A percentile compares a stretch with the other conserved stretches of the same genome.
Evolutionary conservation across 2,113 vertebrate genomes (phyloP).

Genomic region (Larimichthys polyactis): DNA sequence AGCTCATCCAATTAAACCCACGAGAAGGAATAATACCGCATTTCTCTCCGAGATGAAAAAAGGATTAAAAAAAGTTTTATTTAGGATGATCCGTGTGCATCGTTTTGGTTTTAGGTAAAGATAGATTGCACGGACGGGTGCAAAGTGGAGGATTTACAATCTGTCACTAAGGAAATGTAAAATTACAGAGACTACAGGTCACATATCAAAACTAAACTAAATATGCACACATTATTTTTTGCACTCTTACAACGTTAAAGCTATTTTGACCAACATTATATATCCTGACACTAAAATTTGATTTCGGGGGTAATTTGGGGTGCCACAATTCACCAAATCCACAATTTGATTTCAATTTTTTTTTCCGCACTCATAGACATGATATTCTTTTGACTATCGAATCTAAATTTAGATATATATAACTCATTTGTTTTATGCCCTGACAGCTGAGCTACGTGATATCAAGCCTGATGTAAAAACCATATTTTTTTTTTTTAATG

Average conservation of each 20-base stretch:
- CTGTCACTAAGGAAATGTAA: not conserved
- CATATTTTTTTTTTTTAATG: too few relatives aligned
- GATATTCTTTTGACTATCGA: too few relatives aligned
- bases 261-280: not conserved
- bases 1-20: slow-evolving; percentile 12
- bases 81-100: not conserved
- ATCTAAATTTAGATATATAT: too few relatives aligned
- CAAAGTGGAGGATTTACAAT: not conserved
- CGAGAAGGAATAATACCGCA: slow-evolving; percentile 3
- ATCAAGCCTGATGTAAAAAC: too few relatives aligned
- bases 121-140: not conserved
- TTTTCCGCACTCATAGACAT: too few relatives aligned
- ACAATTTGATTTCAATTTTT: too few relatives aligned
- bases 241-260: not conserved
- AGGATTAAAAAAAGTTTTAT: not conserved
- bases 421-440: too few relatives aligned
- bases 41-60: not conserved
- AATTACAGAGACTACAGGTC: too few relatives aligned
- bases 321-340: too few relatives aligned
- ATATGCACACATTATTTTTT: not conserved
- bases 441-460: too few relatives aligned
- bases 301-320: not conserved
- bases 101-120: not conserved
- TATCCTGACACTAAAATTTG: too few relatives aligned
- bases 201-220: not conserved